A percentile compares a stretch with the other conserved stretches of the same genome.
Conservation (phyloP, 2,888 invertebrate species). For the Eupithecia exiguata region DNA sequence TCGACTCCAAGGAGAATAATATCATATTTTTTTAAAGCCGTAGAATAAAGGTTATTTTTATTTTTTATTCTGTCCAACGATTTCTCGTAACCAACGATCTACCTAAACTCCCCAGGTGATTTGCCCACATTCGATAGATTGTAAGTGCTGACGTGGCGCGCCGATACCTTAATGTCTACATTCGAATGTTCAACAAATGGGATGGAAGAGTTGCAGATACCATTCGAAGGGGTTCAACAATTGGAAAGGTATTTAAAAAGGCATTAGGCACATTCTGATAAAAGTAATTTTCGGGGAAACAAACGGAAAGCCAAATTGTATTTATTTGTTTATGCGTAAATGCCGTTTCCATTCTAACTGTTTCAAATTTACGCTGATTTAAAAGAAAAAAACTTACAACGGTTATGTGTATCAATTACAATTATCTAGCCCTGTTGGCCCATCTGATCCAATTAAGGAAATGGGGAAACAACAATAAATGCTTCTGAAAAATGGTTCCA, state of each 20-base stretch:
- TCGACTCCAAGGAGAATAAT: too few species aligned
- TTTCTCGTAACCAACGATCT: background rate
- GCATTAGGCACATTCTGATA: conserved; percentile 20
- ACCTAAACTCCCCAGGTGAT: conserved; percentile 15
- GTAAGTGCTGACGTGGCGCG: conserved; percentile 12
- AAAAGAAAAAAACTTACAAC: background rate
- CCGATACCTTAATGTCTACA: conserved; percentile 33
- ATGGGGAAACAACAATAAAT: background rate
- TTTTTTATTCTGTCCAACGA: too few species aligned
- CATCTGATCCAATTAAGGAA: background rate
- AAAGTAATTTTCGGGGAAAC: background rate
- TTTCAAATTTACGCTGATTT: background rate
- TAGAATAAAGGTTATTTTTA: too few species aligned
- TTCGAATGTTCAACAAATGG: conserved; percentile 33
- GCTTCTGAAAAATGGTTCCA: background rate
- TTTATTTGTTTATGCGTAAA: background rate
- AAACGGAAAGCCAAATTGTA: background rate
- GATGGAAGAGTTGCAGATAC: conserved; percentile 30
- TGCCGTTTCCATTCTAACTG: background rate
- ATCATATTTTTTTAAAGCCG: too few species aligned
- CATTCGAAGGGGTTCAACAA: conserved; percentile 26
- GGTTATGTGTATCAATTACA: background rate
- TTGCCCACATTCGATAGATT: conserved; percentile 21
- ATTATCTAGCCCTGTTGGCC: background rate
- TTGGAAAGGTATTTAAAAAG: conserved; percentile 25